These are phyloP conservation scores for Pocillopora grandis DNA, from an alignment of 92 coral and sea anemone species.

Conservation along the genomic window DNA sequence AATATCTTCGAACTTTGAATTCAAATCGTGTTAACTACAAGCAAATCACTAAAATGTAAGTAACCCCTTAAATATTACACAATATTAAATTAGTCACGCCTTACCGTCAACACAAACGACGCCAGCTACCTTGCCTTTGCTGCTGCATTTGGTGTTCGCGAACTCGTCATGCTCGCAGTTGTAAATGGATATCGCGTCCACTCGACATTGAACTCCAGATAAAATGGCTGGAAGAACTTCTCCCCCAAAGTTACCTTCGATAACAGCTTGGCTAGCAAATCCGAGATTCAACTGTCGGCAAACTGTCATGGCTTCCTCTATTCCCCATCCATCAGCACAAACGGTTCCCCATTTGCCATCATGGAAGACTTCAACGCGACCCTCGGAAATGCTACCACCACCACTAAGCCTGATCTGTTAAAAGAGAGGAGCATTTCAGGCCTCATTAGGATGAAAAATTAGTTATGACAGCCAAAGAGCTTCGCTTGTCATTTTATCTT, in stretches of 20 bases:
- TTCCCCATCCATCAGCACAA: constrained; percentile 89
- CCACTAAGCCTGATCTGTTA: constrained; percentile 76
- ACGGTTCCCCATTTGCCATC: constrained; percentile 80
- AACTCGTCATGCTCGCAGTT: constrained; percentile 73
- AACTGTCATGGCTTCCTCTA: constrained; percentile 81
- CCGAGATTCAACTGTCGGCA: constrained; percentile 86
- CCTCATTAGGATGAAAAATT: neutral
- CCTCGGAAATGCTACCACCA: constrained; percentile 55
- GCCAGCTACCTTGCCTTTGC: constrained; percentile 64
- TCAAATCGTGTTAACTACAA: neutral
- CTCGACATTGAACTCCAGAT: constrained; percentile 77
- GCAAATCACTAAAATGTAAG: neutral
- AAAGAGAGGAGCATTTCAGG: neutral
- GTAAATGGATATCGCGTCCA: constrained; percentile 67
- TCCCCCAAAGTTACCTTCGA: constrained; percentile 44
- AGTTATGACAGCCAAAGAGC: too few relatives aligned
- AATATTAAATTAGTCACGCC: neutral
- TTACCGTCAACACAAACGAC: constrained; percentile 81
- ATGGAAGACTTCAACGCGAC: constrained; percentile 81
- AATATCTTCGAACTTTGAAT: too few relatives aligned
- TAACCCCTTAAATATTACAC: neutral
- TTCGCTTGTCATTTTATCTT: too few relatives aligned
- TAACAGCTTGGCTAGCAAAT: constrained; percentile 56
- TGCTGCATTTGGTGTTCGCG: constrained; percentile 61
- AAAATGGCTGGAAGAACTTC: constrained; percentile 31